Base-by-base conservation (phyloP, 2,113 vertebrate genomes). In the Callionymus lyra region DNA sequence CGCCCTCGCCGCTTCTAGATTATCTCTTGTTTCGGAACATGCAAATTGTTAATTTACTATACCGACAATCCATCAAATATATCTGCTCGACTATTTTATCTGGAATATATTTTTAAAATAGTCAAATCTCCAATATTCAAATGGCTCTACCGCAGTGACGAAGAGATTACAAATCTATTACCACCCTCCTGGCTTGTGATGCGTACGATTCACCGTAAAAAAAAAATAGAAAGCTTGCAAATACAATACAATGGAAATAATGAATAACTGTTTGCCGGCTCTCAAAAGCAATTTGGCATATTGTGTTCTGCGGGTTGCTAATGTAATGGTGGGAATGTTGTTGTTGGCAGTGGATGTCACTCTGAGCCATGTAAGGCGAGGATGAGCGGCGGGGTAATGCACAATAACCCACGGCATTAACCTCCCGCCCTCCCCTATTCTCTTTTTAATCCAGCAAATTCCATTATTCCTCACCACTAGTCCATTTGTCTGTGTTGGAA, bases 321-420 rank as follows among this genome's bases (percentile, higher is more conserved):
- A 80, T 80, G 74, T 65, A 74, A 76, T 79, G 63, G 58, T 53
- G 36, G 50, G 49, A 70, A 61, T 70, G 63, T 60, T 73, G 75
- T 62, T 64, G 68, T 74, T 69, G 64, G 72, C 63, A 40, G 56
- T 32, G 43, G 43, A 68, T 68, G 74, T 67, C 72, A 70, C 62
- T 58, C 57, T 56, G 67, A 73, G 67, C 74, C 58, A 15, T 61
- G 70, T 73, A 72, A 66, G 62, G 70, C 59, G 35, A 74, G 76
- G 73, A 77, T 77, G 67, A 80, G 67, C 70, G 34, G 56, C n/a
- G 15, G 63, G 56, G 64, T 80, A 82, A 82, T 80, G 76, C 74
- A 72, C 72, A 79, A 76, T 74, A 79, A 74, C 74, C 66, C 43
- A n/a, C 33, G 33, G 71, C 81, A 81, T 84, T 85, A 84, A 75